A percentile compares a stretch with the other conserved stretches of the same genome.
Conservation (phyloP, 2,888 invertebrate species). For the Drosophila pseudotakahashii region DNA sequence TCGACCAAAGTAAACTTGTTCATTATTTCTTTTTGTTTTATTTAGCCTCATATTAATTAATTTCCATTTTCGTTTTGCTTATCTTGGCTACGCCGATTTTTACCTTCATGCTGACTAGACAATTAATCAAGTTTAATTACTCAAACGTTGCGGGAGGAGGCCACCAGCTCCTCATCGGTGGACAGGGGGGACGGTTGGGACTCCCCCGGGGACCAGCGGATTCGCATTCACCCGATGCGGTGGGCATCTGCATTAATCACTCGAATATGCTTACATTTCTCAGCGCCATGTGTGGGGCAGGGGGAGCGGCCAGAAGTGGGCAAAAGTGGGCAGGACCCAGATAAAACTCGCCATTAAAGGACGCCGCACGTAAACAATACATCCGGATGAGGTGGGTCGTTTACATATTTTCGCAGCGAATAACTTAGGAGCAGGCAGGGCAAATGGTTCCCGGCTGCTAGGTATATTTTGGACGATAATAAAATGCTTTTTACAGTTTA, state of each 20-base stretch:
- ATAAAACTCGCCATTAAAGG: constrained; percentile 57
- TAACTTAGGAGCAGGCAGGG: not conserved
- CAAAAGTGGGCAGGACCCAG: constrained; percentile 19
- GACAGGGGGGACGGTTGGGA: not conserved
- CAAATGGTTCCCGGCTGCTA: constrained; percentile 1
- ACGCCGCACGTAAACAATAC: constrained; percentile 65
- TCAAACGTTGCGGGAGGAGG: constrained; percentile 41
- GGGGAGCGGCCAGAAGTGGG: not conserved
- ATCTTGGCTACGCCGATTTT: constrained; percentile 72
- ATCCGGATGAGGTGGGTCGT: constrained; percentile 51
- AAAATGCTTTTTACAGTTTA: constrained; percentile 6
- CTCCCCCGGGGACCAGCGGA: constrained; percentile 15
- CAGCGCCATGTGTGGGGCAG: constrained; percentile 49
- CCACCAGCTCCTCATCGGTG: constrained; percentile 8
- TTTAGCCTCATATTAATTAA: constrained; percentile 62
- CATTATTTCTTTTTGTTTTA: constrained; percentile 46
- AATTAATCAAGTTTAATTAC: constrained; percentile 82
- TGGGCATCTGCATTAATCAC: constrained; percentile 70
- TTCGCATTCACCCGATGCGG: constrained; percentile 35
- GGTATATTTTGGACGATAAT: constrained; percentile 1
- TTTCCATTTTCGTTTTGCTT: constrained; percentile 71
- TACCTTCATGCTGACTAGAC: constrained; percentile 74
- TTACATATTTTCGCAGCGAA: constrained; percentile 62
- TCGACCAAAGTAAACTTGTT: constrained; percentile 27
- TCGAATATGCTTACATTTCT: constrained; percentile 73